These are phyloP conservation scores for Macrotis lagotis DNA, from an alignment of 2,113 vertebrate species.

Conservation along the genomic window DNA sequence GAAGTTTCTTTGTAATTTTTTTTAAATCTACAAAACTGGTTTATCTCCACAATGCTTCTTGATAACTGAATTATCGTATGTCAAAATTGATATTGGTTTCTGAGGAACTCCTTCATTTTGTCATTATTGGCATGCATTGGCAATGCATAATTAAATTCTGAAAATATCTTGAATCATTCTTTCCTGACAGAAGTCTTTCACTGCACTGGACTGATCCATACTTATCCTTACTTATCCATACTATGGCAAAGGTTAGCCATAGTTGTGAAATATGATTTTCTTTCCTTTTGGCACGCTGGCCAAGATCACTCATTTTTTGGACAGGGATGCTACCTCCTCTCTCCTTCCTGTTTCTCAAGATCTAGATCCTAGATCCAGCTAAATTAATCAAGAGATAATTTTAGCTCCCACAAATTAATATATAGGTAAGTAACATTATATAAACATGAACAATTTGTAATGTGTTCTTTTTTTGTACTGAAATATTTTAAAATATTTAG, in stretches of 20 bases:
- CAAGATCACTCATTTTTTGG: background rate
- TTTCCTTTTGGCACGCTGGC: background rate
- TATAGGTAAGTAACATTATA: background rate
- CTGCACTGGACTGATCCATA: background rate
- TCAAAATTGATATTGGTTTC: background rate
- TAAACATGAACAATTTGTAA: background rate
- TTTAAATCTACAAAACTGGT: background rate
- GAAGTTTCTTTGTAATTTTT: background rate
- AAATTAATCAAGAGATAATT: background rate
- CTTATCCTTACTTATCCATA: too few species aligned
- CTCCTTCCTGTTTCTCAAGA: background rate
- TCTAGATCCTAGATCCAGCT: background rate
- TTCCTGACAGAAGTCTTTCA: background rate
- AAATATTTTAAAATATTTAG: background rate
- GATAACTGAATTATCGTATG: background rate
- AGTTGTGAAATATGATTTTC: background rate
- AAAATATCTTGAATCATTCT: background rate
- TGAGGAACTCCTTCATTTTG: background rate
- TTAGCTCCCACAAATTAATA: background rate
- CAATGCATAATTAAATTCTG: background rate
- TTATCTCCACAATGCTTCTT: background rate
- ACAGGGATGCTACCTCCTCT: background rate
- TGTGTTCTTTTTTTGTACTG: background rate
- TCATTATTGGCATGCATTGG: background rate
- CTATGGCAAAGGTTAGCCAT: background rate